Base-by-base conservation (phyloP, 2,888 invertebrate genomes). In the Eupithecia abbreviata region DNA sequence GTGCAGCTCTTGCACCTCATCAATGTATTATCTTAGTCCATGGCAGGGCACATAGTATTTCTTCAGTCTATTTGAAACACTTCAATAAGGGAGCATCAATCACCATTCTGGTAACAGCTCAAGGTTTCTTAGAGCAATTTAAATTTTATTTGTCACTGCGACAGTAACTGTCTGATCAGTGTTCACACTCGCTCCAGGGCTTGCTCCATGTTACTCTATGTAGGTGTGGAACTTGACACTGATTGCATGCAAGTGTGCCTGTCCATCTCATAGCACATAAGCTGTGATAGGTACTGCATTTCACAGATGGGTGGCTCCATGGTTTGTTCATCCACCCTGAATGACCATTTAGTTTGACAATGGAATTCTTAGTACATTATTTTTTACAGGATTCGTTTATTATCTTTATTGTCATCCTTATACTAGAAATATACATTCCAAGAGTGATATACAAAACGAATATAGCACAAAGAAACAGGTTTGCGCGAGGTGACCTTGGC, bases 211-310 rank as follows among this genome's bases (percentile, higher is more conserved):
- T 66, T 13, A 75, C 66, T 66, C 51, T 43, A 15, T 30, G 1
- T 30, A 30, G 30, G 73, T 45, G 45, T 66, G 71, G 43, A 75
- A 71, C 66, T 18, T 15, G 71, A 71, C 10, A 71, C 74, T 74
- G 55, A 55, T 55, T 55, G 42, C 42, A 49, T 45, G 18, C 47
- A 41, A n/a, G 58, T 30, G 58, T 74, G 13, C 51, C 15, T 62
- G 71, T 30, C 42, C 62, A 18, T 47, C 9, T 45, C 43, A 66
- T 73, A 4, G 9, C 49, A 43, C 55, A n/a, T 55, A 41, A 69
- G 69, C 58, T 66, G 49, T n/a, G 9, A 41, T 42, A 30, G 30
- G 30, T 30, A n/a, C 7, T 55, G 51, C 72, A 49, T 47, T 72
- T 47, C 41, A 69, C 72, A 69, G 47, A 42, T 69, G 69, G 30